Base-by-base conservation (phyloP, 2,113 vertebrate species). In the Halcyon senegalensis region DNA sequence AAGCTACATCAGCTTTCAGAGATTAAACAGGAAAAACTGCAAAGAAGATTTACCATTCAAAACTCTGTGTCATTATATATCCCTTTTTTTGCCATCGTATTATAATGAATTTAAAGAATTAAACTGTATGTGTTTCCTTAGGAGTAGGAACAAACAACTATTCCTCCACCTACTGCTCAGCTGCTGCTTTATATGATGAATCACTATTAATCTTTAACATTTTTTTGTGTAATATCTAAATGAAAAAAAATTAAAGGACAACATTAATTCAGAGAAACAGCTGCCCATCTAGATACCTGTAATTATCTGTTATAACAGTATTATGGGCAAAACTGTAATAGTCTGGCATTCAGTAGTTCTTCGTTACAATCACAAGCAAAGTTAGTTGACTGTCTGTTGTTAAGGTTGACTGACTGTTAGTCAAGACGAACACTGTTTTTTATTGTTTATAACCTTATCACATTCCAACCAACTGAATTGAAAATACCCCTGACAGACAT, bases 141-240 rank as follows among this genome's bases (percentile, higher is more conserved):
- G 50, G 70, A 94, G 63, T 80, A 96, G 81, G 88, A 96, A 76
- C 87, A 95, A 89, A 91, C 79, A 95, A 75, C 48, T 69, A 73
- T 95, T 94, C 83, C 70, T 93, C 93, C 97, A 97, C 96, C 97
- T 96, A 97, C 97, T 0, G 7, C 85, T 87, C 97, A 97, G 94
- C 96, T 97, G 96, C 94, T 97, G 68, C 74, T 96, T 97, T 97
- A 94, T 95, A 33, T 97, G 96, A 97, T 94, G 83, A 97, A 93
- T 93, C 80, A 93, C 84, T 95, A 89, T 63, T 95, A 63, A 89
- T 94, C 93, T 95, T 89, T 92, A 96, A 83, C 46, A 84, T 76
- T 94, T 93, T 25, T 79, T 81, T 20, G 28, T 86, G 30, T 85
- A 39, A 77, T 90, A 86, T 51, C 80, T 85, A 93, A 88, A 85